Conservation (phyloP, 2,888 invertebrate genomes). For the Eristalis arbustorum region DNA sequence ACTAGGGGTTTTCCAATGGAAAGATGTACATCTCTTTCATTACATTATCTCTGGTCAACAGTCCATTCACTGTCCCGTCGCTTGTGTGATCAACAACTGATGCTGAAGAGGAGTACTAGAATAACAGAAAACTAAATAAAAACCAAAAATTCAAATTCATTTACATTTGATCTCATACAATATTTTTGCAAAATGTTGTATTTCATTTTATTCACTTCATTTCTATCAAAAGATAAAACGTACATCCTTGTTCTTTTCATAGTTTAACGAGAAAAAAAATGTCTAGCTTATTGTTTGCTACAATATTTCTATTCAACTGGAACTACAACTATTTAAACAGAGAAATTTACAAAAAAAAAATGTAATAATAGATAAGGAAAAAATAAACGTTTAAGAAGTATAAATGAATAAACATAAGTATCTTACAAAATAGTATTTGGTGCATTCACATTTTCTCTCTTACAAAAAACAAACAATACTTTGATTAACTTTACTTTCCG, state of each 20-base stretch:
- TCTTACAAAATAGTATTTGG: conserved; percentile 72
- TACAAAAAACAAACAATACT: conserved; percentile 27
- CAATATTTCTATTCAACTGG: conserved; percentile 41
- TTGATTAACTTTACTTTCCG: conserved; percentile 10
- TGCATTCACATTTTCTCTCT: conserved; percentile 71
- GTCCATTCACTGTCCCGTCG: no score
- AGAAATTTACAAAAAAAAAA: conserved; percentile 59
- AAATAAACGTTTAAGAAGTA: conserved; percentile 21
- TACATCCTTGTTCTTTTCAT: conserved; percentile 51
- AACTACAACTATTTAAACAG: conserved; percentile 48
- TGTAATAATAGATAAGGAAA: neutral
- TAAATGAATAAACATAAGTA: conserved; percentile 49
- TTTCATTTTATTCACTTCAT: conserved; percentile 25
- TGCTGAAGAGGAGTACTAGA: no score
- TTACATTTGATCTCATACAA: neutral
- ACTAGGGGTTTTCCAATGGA: no score
- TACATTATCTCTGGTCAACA: no score
- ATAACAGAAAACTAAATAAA: neutral
- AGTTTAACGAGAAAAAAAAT: conserved; percentile 47
- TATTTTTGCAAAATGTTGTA: conserved; percentile 20
- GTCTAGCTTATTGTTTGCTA: conserved; percentile 15
- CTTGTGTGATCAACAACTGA: no score
- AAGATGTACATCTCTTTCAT: no score
- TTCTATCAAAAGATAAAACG: conserved; percentile 51
- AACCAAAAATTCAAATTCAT: neutral